Base-by-base conservation (phyloP, 2,797 vertebrate species). In the Pangasius larnaudii region DNA sequence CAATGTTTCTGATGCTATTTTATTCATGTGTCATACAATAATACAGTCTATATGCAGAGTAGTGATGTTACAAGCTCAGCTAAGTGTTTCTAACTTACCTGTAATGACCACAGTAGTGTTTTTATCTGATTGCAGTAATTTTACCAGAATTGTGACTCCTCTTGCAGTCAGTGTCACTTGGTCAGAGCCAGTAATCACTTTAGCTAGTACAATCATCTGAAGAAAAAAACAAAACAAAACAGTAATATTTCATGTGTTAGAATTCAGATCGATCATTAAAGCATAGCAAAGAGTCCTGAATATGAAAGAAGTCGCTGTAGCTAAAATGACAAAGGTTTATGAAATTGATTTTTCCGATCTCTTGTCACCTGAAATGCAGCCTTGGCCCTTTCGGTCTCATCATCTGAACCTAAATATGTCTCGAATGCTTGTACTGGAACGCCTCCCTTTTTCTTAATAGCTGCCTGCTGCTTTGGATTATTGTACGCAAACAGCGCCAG, bases 351-450 rank as follows among this genome's bases (percentile, higher is more conserved):
- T 69, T n/a, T 42, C n/a, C 11, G 59, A 74, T 69, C 0, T 89
- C 71, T 33, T 67, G 49, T 7, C 95, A 97, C 96, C 96, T 97
- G 96, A 93, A 96, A 96, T 74, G 96, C 95, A 91, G 95, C 95
- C 88, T 94, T 93, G 85, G 94, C 95, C 89, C 79, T 94, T 39
- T 96, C 94, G 0, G 88, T 92, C 91, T 97, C 95, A 83, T 92
- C 67, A 63, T 85, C 85, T 3, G 96, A 96, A 63, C 89, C 78
- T 65, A 97, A 92, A 88, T 95, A 95, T 82, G 91, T 90, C 78
- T 96, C 92, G 89, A 94, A 96, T 75, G 92, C 80, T 19, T 93
- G 90, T 24, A 95, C 49, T 27, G 92, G 90, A 71, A 97, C 92
- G 58, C 92, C 92, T 74, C 95, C 94, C 49, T 30, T 92, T 89